These are phyloP conservation scores for Hydriomena furcata DNA, from an alignment of 2,888 invertebrate genomes.

Conservation along the genomic window DNA sequence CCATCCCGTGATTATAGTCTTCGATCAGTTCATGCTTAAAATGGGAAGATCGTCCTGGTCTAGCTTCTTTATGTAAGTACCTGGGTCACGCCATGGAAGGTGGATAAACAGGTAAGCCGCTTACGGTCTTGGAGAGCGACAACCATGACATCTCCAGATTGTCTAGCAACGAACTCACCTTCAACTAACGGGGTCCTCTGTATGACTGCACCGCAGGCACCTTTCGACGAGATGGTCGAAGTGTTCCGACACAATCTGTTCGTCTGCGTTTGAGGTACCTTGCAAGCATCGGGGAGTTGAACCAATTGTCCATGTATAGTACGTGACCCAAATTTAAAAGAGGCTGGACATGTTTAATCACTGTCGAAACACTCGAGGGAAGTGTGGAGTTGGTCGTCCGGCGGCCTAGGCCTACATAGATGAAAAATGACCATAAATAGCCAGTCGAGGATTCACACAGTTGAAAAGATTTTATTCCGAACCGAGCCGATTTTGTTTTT, in stretches of 20 bases:
- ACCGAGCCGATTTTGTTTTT: conserved; percentile 25
- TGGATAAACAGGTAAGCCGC: conserved; percentile 8
- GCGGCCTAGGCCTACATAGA: conserved; percentile 29
- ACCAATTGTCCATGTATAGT: conserved; percentile 21
- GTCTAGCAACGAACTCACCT: conserved; percentile 24
- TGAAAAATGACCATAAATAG: conserved; percentile 30
- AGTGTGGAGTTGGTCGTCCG: conserved; percentile 7
- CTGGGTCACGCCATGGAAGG: conserved; percentile 5
- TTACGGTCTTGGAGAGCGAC: conserved; percentile 8
- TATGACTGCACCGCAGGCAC: conserved; percentile 19
- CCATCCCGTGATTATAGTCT: conserved; percentile 18
- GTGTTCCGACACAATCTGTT: conserved; percentile 31
- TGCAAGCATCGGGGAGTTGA: conserved; percentile 21
- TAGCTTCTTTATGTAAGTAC: conserved; percentile 9
- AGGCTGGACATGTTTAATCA: conserved; percentile 3
- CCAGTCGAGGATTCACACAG: conserved; percentile 30
- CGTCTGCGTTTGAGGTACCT: conserved; percentile 23
- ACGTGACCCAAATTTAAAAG: conserved; percentile 18
- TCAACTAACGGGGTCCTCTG: conserved; percentile 16
- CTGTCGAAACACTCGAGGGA: conserved; percentile 14
- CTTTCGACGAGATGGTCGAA: conserved; percentile 8
- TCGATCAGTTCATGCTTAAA: conserved; percentile 1
- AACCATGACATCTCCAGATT: conserved; percentile 26
- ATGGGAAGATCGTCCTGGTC: conserved; percentile 8
- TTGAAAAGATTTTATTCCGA: conserved; percentile 30